A percentile compares a stretch with the other conserved stretches of the same genome.
phyloP scores from a whole-genome alignment of 2,797 vertebrate genomes.

The Antrozous pallidus region DNA sequence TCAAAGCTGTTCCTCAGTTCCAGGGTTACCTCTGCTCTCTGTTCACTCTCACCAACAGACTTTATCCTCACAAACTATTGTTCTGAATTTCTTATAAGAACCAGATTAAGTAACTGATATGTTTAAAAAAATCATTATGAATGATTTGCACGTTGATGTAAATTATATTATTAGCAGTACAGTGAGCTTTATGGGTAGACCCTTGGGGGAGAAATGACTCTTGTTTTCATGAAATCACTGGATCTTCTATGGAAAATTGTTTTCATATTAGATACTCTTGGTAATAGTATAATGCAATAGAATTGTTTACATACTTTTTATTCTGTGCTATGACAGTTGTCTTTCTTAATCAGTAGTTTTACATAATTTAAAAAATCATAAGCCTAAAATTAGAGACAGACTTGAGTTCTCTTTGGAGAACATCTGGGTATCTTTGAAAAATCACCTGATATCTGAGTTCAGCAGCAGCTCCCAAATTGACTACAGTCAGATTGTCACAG shows the following conservation, averaged over 20 bases:
- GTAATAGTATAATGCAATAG: conserved; percentile 36
- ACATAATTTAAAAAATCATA: conserved; percentile 49
- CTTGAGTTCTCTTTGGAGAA: not conserved
- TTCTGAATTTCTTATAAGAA: too few species aligned
- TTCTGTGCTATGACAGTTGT: conserved; percentile 56
- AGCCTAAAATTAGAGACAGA: conserved; percentile 54
- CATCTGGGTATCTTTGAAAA: conserved; percentile 20
- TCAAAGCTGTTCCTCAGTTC: too few species aligned
- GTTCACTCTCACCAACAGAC: too few species aligned
- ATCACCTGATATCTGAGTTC: conserved; percentile 29
- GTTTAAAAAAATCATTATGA: not conserved
- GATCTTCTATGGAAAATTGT: not conserved
- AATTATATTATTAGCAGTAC: conserved; percentile 4
- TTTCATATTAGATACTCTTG: not conserved
- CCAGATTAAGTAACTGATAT: too few species aligned
- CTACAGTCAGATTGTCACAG: not conserved
- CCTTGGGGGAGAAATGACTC: not conserved
- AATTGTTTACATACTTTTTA: conserved; percentile 50
- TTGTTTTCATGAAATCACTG: not conserved
- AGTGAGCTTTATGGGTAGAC: not conserved
- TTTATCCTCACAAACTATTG: too few species aligned
- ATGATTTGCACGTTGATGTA: not conserved
- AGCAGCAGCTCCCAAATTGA: not conserved
- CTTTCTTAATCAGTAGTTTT: conserved; percentile 63
- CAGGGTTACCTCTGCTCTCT: too few species aligned